These are phyloP conservation scores for Chymomyza amoena DNA, from an alignment of 2,888 invertebrate genomes.

Conservation along the genomic window DNA sequence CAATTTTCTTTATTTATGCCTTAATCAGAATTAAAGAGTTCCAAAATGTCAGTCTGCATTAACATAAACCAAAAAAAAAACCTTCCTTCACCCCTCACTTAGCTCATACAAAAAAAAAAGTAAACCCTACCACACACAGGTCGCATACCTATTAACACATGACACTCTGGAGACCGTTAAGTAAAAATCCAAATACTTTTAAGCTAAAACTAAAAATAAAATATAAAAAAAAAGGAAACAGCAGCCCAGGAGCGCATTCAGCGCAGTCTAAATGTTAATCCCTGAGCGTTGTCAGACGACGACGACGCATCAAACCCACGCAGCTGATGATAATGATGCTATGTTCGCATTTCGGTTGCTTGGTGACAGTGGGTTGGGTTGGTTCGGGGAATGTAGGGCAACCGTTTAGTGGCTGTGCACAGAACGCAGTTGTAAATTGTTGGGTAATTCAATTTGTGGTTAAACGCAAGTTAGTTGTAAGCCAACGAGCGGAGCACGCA, in stretches of 20 bases:
- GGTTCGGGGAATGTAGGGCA: neutral
- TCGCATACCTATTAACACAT: neutral
- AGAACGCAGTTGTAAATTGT: slow-evolving; percentile 62
- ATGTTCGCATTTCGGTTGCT: neutral
- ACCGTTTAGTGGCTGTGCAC: slow-evolving; percentile 32
- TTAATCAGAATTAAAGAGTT: too few species aligned
- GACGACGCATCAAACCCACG: neutral
- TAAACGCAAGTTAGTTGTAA: slow-evolving; percentile 63
- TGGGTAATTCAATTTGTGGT: slow-evolving; percentile 72
- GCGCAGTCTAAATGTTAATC: neutral
- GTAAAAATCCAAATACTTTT: neutral
- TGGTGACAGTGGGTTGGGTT: neutral
- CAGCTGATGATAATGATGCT: slow-evolving; percentile 43
- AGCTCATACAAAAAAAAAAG: neutral
- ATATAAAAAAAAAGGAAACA: neutral
- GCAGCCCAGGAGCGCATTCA: neutral
- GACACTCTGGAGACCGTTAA: slow-evolving; percentile 15
- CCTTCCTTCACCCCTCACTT: too few species aligned
- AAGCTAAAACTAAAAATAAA: neutral
- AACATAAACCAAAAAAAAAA: too few species aligned
- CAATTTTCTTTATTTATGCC: too few species aligned
- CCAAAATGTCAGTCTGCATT: too few species aligned
- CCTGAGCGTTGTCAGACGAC: neutral
- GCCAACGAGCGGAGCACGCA: slow-evolving; percentile 28
- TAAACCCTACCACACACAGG: neutral